Evolutionary conservation across 2,113 vertebrate species (phyloP), one percentile per base, ranked within the genome.

Genomic region (Rhinoptilus africanus): DNA sequence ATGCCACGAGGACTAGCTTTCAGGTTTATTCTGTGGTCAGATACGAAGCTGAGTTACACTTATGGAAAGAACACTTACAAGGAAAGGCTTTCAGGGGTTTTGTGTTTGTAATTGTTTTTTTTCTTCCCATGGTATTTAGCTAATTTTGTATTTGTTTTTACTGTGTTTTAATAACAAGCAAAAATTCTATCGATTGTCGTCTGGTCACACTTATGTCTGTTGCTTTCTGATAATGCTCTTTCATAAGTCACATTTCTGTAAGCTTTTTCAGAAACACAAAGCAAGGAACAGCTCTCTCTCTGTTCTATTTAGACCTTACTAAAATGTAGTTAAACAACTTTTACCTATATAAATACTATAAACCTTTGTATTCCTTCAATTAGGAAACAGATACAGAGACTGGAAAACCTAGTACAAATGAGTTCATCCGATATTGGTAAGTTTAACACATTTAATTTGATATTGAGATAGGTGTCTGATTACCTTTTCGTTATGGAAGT

Each of bases 401-500:
- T 99, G 97, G 99, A 99, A 98, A 96, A 95, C 39, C 96, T 99
- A 93, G 97, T 98, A 57, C 98, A 99, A 91, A 97, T 94, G 71
- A 97, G 78, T 90, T 99, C 98, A 14, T 98, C 98, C 98, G 99
- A 99, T 97, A 99, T 99, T 98, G 99, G 99, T 99, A 98, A 99
- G 98, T 96, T 95, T 93, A 73, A 88, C 8, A 2, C n/a, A 19
- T 95, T 82, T 72, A 67, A 75, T 84, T 89, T 96, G 41, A 64
- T 8, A 19, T 32, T 78, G 47, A 12, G 11, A 19, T 81, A 43
- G 15, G 8, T 57, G n/a, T 21, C 14, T 72, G 37, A 16, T 23
- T 78, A 3, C 34, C 20, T 73, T 86, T 82, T 91, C 7, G 7
- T 75, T 68, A 62, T 7, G 51, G 39, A 66, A n/a, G 6, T 69